Evolutionary conservation across 2,888 invertebrate species (phyloP).

Genomic region (Tetanocera ferruginea): DNA sequence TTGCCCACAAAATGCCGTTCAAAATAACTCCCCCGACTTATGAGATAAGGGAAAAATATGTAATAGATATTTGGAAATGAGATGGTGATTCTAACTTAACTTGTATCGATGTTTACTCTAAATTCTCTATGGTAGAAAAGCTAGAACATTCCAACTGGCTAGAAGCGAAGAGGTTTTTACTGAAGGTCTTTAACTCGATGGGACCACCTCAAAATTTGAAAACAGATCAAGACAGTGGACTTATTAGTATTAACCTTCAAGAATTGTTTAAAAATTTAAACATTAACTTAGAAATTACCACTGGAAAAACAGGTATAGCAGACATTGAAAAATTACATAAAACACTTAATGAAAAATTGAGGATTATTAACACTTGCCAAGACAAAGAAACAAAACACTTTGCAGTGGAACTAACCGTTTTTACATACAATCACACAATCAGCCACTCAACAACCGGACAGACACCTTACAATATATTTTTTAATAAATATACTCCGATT

Average conservation of each 20-base stretch:
- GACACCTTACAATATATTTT: conserved; percentile 31
- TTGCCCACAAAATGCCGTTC: conserved; percentile 40
- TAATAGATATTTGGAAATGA: conserved; percentile 45
- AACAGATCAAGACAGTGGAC: conserved; percentile 34
- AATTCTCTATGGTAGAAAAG: conserved; percentile 42
- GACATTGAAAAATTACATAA: conserved; percentile 42
- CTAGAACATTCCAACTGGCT: conserved; percentile 36
- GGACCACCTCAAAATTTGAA: conserved; percentile 35
- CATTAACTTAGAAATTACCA: conserved; percentile 34
- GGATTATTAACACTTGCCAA: conserved; percentile 33
- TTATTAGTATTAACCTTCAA: conserved; percentile 36
- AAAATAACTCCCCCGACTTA: conserved; percentile 41
- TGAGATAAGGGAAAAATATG: conserved; percentile 38
- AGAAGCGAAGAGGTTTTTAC: conserved; percentile 35
- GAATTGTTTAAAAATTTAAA: conserved; percentile 28
- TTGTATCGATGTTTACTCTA: conserved; percentile 43
- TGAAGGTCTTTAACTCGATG: conserved; percentile 39
- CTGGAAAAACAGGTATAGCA: conserved; percentile 41
- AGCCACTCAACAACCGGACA: conserved; percentile 27
- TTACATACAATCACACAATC: conserved; percentile 33
- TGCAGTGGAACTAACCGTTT: conserved; percentile 27
- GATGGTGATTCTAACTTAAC: conserved; percentile 40
- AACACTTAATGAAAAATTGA: conserved; percentile 41
- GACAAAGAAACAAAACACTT: conserved; percentile 28
- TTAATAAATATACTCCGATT: no score